These are phyloP conservation scores for Syngnathoides biaculeatus DNA, from an alignment of 2,113 vertebrate genomes.

Conservation along the genomic window DNA sequence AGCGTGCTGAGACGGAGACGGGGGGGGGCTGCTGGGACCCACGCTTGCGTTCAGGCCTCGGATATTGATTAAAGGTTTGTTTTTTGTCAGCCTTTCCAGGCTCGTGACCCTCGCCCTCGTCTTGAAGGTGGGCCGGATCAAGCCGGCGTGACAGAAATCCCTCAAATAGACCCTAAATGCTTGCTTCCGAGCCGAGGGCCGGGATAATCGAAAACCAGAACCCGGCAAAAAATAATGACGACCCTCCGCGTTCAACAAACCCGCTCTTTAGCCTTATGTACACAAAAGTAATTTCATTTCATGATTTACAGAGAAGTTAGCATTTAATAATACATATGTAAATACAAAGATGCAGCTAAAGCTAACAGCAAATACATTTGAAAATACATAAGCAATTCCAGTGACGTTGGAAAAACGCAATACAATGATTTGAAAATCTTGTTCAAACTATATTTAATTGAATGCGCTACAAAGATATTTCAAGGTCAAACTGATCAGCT, in stretches of 20 bases:
- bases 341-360: conserved; percentile 61
- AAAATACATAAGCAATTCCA: no score
- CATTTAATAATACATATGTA: conserved; percentile 54
- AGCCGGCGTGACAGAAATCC: conserved; percentile 77
- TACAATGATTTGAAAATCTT: no score
- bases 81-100: conserved; percentile 80
- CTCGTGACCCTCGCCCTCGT: conserved; percentile 74
- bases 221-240: conserved; percentile 56
- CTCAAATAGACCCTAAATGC: conserved; percentile 70
- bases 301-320: conserved; percentile 31
- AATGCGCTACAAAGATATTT: no score
- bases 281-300: conserved; percentile 63
- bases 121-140: conserved; percentile 74
- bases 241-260: conserved; percentile 25
- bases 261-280: conserved; percentile 44
- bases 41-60: conserved; percentile 64
- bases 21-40: conserved; percentile 40
- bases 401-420: no score
- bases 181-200: conserved; percentile 73
- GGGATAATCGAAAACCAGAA: conserved; percentile 72
- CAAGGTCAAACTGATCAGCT: no score
- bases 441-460: no score
- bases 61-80: conserved; percentile 82
- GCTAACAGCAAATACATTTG: conserved; percentile 56
- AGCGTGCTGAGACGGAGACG: conserved; percentile 66